Evolutionary conservation across 2,113 vertebrate species (phyloP).

Genomic region (Tricholaema leucomelas): DNA sequence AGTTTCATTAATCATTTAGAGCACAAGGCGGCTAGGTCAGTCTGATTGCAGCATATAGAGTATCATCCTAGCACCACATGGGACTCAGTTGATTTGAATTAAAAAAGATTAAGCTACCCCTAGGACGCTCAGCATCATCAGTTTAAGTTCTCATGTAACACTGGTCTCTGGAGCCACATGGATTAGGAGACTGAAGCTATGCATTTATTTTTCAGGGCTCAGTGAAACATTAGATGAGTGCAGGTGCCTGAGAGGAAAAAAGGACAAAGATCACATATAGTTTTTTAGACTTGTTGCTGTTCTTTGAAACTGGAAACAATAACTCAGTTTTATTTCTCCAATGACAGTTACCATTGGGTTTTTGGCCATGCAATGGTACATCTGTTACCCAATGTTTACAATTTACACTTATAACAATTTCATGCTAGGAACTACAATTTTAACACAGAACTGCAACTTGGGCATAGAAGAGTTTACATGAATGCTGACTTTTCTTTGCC

Average conservation of each 20-base stretch:
- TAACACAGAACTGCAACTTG: not conserved
- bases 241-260: slow-evolving; percentile 91
- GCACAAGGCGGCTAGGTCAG: slow-evolving; percentile 98
- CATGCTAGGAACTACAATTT: slow-evolving; percentile 38
- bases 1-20: slow-evolving; percentile 99
- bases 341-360: slow-evolving; percentile 84
- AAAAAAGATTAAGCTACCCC: slow-evolving; percentile 91
- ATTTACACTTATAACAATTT: slow-evolving; percentile 72
- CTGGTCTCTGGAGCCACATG: slow-evolving; percentile 95
- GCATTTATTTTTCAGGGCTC: slow-evolving; percentile 97
- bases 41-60: slow-evolving; percentile 99
- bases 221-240: slow-evolving; percentile 94
- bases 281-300: slow-evolving; percentile 82
- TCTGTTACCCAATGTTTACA: slow-evolving; percentile 80
- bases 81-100: slow-evolving; percentile 96
- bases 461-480: slow-evolving; percentile 50
- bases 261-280: slow-evolving; percentile 81
- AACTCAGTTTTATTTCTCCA: slow-evolving; percentile 90
- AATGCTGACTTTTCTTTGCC: slow-evolving; percentile 57
- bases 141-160: slow-evolving; percentile 96
- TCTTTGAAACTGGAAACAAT: slow-evolving; percentile 89
- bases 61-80: slow-evolving; percentile 94
- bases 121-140: slow-evolving; percentile 89
- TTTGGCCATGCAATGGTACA: slow-evolving; percentile 79
- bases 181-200: slow-evolving; percentile 99